phyloP scores from a whole-genome alignment of 2,797 vertebrate species.

The Lycodopsis pacificus region DNA sequence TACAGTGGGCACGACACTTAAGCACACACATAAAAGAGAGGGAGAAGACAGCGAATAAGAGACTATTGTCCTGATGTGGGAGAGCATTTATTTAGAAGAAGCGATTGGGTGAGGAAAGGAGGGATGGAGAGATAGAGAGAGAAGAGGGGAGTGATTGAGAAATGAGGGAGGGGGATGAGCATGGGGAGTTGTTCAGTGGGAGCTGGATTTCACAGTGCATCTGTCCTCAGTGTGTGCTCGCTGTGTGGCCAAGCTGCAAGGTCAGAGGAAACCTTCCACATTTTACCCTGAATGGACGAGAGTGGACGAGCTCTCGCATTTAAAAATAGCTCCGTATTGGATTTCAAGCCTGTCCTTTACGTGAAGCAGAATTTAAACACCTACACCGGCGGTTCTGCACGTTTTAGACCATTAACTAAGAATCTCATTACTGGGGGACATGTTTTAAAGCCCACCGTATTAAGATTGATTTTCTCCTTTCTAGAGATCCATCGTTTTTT shows the following conservation, averaged over 20 bases:
- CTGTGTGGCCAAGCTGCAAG: constrained; percentile 45
- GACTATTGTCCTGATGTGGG: constrained; percentile 43
- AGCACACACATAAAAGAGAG: constrained; percentile 23
- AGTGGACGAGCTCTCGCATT: background rate
- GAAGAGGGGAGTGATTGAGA: constrained; percentile 23
- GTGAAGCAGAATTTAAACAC: constrained; percentile 1
- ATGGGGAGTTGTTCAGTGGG: constrained; percentile 4
- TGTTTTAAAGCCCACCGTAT: constrained; percentile 5
- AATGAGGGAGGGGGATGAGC: constrained; percentile 8
- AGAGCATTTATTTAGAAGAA: constrained; percentile 33
- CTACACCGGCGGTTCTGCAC: background rate
- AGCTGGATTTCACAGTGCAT: constrained; percentile 33
- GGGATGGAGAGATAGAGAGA: background rate
- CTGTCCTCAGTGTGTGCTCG: constrained; percentile 24
- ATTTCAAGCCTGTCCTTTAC: background rate
- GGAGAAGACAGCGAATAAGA: constrained; percentile 22
- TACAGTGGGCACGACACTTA: constrained; percentile 63
- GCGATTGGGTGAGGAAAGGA: background rate
- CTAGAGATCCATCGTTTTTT: background rate
- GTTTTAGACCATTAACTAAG: constrained; percentile 40
- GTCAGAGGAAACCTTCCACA: constrained; percentile 29
- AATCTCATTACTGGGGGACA: constrained; percentile 23
- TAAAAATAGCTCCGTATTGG: constrained; percentile 7
- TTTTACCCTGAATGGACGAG: background rate
- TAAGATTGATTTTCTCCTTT: constrained; percentile 28